Evolutionary conservation across 1,140 invertebrate genomes (phyloP).

Genomic region (Drosophila melanica): DNA sequence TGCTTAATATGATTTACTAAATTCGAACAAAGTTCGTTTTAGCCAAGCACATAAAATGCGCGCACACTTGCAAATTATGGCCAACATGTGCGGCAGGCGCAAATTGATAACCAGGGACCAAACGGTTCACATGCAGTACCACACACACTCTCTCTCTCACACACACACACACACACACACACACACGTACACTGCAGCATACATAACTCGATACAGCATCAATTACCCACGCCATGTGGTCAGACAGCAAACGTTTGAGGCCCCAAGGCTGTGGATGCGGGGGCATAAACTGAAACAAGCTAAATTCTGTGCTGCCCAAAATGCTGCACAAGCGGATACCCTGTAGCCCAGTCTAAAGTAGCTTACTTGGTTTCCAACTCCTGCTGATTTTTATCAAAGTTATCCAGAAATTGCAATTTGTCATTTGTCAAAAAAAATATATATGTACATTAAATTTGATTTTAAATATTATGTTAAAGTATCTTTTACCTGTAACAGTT

Average conservation of each 20-base stretch:
- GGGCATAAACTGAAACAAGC: conserved; percentile 2
- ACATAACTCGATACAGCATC: conserved; percentile 30
- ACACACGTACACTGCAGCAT: no score
- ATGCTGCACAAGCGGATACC: not conserved
- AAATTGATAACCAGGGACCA: conserved; percentile 38
- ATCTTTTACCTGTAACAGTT: no score
- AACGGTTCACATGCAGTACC: not conserved
- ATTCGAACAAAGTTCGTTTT: conserved; percentile 23
- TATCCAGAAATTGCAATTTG: no score
- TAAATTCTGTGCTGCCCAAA: not conserved
- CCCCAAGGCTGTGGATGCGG: not conserved
- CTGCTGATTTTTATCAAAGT: no score
- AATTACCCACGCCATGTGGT: conserved; percentile 49
- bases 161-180: not conserved
- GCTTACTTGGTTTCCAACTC: no score
- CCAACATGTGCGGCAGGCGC: conserved; percentile 38
- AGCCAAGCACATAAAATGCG: conserved; percentile 13
- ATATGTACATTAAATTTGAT: no score
- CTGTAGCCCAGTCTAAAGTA: not conserved
- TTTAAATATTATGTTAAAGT: no score
- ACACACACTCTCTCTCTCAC: conserved; percentile 16
- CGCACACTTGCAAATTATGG: conserved; percentile 42
- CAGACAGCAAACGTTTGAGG: conserved; percentile 6
- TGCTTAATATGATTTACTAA: conserved; percentile 12
- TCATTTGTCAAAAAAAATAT: no score